Conservation (phyloP, 2,113 vertebrate genomes). For the Calcarius ornatus region DNA sequence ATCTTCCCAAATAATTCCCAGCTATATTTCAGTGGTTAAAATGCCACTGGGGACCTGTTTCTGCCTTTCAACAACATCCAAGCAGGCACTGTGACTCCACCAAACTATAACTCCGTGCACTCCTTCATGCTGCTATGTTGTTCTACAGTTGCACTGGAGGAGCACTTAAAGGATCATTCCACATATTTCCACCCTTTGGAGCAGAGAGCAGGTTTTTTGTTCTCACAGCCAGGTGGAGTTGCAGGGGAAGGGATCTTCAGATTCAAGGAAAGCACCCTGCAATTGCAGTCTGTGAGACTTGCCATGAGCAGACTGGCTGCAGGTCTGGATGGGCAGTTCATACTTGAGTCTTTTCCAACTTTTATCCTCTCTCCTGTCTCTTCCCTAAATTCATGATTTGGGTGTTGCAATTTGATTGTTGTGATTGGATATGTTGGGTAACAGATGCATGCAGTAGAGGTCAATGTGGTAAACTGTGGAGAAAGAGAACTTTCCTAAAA, state of each 20-base stretch:
- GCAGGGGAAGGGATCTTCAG: not conserved
- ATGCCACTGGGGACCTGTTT: not conserved
- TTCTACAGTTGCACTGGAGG: not conserved
- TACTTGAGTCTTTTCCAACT: not conserved
- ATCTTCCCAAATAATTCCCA: not conserved
- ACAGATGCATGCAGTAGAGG: rapidly evolving
- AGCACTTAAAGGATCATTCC: not conserved
- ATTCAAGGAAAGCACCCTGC: not conserved
- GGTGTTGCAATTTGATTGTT: not conserved
- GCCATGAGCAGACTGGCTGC: not conserved
- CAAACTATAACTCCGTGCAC: not conserved
- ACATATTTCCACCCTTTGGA: not conserved
- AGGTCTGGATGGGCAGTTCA: not conserved
- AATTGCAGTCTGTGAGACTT: not conserved
- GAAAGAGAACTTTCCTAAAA: not conserved
- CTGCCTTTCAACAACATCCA: not conserved
- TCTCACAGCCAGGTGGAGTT: not conserved
- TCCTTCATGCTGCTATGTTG: not conserved
- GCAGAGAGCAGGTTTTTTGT: not conserved
- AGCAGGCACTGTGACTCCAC: not conserved
- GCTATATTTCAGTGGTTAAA: not conserved
- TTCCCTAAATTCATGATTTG: not conserved
- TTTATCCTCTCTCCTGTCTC: not conserved
- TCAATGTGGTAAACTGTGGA: not conserved
- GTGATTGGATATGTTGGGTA: not conserved